A percentile compares a stretch with the other conserved stretches of the same genome.
These are phyloP conservation scores for Mobula hypostoma DNA, from an alignment of 2,113 vertebrate genomes.

Conservation along the genomic window DNA sequence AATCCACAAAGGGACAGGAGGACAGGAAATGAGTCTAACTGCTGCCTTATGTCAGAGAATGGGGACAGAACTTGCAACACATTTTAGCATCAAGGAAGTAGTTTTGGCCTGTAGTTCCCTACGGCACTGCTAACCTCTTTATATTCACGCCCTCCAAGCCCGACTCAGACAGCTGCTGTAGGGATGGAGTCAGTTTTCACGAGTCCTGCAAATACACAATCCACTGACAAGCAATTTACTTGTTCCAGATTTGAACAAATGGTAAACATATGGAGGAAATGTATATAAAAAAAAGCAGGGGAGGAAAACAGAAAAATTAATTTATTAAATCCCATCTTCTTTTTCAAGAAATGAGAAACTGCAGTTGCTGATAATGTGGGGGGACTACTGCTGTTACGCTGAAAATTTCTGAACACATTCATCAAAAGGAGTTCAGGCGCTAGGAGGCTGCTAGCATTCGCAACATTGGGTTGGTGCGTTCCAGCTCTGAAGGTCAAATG, in stretches of 20 bases:
- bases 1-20: no score
- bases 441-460: background rate
- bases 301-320: background rate
- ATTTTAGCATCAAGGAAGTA: background rate
- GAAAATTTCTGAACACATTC: background rate
- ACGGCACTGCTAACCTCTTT: background rate
- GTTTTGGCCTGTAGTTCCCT: background rate
- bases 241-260: background rate
- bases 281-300: background rate
- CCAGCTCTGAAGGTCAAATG: background rate
- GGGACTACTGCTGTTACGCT: background rate
- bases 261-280: background rate
- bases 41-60: background rate
- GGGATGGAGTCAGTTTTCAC: background rate
- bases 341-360: background rate
- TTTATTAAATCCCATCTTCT: background rate
- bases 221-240: background rate
- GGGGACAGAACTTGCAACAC: background rate
- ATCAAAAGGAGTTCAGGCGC: background rate
- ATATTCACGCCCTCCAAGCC: background rate
- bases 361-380: background rate
- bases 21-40: background rate
- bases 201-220: no score
- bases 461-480: background rate
- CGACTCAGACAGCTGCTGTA: background rate